These are phyloP conservation scores for Sphecodes monilicornis DNA, from an alignment of 2,888 invertebrate genomes.

Conservation along the genomic window DNA sequence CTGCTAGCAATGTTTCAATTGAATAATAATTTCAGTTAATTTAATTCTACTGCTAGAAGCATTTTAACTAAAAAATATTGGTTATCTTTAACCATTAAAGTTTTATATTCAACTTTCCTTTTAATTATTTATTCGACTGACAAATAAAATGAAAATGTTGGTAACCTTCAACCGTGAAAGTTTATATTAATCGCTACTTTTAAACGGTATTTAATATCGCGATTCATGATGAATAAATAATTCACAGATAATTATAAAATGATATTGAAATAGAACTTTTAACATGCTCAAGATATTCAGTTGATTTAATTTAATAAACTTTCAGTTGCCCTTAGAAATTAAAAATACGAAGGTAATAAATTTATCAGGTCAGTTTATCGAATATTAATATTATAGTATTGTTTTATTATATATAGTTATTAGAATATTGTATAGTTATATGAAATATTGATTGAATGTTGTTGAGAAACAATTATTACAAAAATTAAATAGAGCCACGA, in stretches of 20 bases:
- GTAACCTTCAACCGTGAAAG: too few relatives aligned
- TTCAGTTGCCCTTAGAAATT: background rate
- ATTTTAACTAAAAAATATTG: background rate
- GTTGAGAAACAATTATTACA: background rate
- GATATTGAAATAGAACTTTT: background rate
- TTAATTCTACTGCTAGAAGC: background rate
- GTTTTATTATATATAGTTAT: too few relatives aligned
- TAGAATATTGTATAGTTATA: too few relatives aligned
- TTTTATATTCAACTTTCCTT: background rate
- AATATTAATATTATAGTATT: too few relatives aligned
- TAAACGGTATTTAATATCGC: background rate
- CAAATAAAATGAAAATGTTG: background rate
- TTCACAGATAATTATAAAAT: background rate
- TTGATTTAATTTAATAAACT: background rate
- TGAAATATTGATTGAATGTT: background rate
- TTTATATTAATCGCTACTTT: background rate
- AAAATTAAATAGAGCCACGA: background rate
- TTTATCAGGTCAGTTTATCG: background rate
- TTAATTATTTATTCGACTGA: background rate
- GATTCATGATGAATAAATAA: background rate
- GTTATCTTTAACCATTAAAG: background rate
- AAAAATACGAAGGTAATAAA: background rate
- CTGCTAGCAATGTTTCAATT: too few relatives aligned
- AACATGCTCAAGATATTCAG: background rate
- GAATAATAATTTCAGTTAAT: background rate